phyloP scores from a whole-genome alignment of 35 echinoderm and acorn worm genomes.

The Apostichopus californicus region DNA sequence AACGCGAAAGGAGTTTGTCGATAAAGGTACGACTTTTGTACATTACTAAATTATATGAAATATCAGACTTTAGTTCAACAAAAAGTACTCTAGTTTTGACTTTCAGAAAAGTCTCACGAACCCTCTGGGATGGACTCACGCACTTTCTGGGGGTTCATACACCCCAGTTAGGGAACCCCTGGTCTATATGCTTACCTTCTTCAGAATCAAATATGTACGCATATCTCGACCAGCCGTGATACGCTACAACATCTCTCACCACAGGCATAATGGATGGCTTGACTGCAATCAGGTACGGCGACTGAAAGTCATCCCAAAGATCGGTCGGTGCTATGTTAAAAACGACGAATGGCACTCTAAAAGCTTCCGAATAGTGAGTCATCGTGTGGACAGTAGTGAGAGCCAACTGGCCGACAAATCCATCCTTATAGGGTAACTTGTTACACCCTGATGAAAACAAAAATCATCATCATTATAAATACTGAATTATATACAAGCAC shows the following conservation, averaged over 20 bases:
- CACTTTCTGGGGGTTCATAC: no score
- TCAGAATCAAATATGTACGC: slow-evolving; percentile 76
- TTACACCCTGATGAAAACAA: slow-evolving; percentile 21
- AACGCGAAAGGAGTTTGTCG: no score
- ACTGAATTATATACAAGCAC: no score
- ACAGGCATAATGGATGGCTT: slow-evolving; percentile 68
- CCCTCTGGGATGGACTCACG: no score
- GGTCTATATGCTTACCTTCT: slow-evolving; percentile 33
- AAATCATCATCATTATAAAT: no score
- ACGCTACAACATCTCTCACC: slow-evolving; percentile 53
- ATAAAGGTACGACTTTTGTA: no score
- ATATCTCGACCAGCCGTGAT: slow-evolving; percentile 58
- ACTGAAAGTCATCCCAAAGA: slow-evolving; percentile 67
- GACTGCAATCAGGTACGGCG: slow-evolving; percentile 66
- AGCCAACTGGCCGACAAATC: slow-evolving; percentile 28
- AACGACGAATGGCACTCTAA: slow-evolving; percentile 62
- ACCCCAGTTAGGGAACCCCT: no score
- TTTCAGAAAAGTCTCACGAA: no score
- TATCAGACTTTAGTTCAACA: no score
- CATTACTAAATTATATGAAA: no score
- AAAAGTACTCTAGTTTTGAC: no score
- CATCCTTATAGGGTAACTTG: not conserved
- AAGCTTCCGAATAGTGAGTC: slow-evolving; percentile 22
- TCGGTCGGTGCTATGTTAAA: slow-evolving; percentile 64
- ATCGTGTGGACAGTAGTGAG: slow-evolving; percentile 58